Conservation (phyloP, 2,113 vertebrate genomes). For the Hemicordylus capensis region DNA sequence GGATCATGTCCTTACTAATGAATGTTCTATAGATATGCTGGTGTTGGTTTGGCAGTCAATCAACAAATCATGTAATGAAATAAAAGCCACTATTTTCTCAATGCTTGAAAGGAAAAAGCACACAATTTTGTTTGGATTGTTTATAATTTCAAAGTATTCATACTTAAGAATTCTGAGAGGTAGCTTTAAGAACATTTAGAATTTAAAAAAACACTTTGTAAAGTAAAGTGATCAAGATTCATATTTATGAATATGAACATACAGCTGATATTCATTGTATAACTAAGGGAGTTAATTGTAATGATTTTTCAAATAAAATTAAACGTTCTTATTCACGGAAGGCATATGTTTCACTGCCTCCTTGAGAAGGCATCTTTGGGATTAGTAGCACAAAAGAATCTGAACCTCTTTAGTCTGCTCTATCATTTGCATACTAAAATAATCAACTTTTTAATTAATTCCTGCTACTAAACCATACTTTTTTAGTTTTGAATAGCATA, state of each 20-base stretch:
- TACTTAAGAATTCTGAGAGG: background rate
- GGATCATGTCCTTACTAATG: constrained; percentile 36
- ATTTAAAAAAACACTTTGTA: constrained; percentile 10
- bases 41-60: constrained; percentile 24
- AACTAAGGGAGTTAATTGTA: constrained; percentile 24
- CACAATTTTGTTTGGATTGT: background rate
- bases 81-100: constrained; percentile 18
- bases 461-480: constrained; percentile 34
- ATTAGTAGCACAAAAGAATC: constrained; percentile 64
- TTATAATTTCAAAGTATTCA: background rate
- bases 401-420: constrained; percentile 65
- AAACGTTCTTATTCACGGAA: constrained; percentile 1
- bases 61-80: constrained; percentile 40
- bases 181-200: background rate
- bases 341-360: constrained; percentile 10
- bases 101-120: constrained; percentile 8
- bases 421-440: constrained; percentile 46
- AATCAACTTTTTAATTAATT: constrained; percentile 59
- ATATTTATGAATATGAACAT: constrained; percentile 20
- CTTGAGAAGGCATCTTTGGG: constrained; percentile 43
- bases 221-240: constrained; percentile 32
- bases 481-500: constrained; percentile 25
- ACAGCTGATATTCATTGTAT: constrained; percentile 1
- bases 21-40: constrained; percentile 26
- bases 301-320: constrained; percentile 28